Percentiles rank a stretch among this genome's conserved stretches.
Evolutionary conservation across 2,797 vertebrate species (phyloP).

Genomic region (Menidia menidia): DNA sequence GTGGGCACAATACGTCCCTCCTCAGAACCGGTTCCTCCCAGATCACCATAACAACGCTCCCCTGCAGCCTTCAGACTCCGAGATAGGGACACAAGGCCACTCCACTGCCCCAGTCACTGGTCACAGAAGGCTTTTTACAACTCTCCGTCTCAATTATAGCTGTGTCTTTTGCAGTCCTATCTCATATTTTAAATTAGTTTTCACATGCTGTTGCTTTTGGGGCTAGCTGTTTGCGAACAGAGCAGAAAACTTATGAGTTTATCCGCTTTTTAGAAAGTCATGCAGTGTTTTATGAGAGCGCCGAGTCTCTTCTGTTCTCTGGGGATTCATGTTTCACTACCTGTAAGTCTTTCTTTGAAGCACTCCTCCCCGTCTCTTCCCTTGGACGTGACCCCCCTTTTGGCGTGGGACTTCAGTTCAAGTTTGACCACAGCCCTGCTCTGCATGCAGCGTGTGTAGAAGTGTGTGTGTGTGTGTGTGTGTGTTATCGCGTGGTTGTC

Average conservation of each 20-base stretch:
- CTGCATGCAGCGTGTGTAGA: conserved; percentile 9
- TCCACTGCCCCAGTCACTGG: background rate
- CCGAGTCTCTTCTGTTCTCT: no score
- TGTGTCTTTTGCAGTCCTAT: no score
- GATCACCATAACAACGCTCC: background rate
- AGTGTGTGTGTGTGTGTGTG: conserved; percentile 20
- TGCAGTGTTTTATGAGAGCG: no score
- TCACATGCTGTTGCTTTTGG: no score
- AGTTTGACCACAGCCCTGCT: conserved; percentile 26
- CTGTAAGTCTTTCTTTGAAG: background rate
- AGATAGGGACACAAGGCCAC: background rate
- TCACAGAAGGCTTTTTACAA: background rate
- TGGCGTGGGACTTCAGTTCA: conserved; percentile 19
- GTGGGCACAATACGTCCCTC: background rate
- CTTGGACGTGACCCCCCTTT: conserved; percentile 20
- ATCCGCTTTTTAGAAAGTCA: no score
- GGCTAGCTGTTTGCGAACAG: no score
- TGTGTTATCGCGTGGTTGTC: conserved; percentile 50
- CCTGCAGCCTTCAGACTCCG: background rate
- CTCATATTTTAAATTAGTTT: no score
- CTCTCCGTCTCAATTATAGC: background rate
- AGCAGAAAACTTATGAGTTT: no score
- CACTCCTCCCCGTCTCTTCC: conserved; percentile 1
- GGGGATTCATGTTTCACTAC: no score
- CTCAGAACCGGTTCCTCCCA: background rate